Conservation (phyloP, 2,113 vertebrate genomes). For the Ictalurus punctatus region DNA sequence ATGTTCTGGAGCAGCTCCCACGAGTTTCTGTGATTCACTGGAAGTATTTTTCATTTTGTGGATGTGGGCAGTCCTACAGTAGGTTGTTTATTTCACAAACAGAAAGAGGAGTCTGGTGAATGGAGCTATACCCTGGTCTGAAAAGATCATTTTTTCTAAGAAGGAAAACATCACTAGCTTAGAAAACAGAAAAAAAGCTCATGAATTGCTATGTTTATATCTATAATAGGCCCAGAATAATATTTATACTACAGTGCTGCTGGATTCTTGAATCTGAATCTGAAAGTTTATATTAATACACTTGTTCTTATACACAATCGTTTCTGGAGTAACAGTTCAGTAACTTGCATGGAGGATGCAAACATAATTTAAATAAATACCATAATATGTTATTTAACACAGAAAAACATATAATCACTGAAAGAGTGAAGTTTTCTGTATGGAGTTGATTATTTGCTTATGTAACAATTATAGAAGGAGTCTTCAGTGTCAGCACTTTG, state of each 20-base stretch:
- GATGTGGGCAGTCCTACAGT: background rate
- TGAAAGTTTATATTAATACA: background rate
- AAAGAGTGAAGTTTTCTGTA: background rate
- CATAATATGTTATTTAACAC: background rate
- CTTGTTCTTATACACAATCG: background rate
- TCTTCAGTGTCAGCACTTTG: background rate
- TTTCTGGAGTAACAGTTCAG: background rate
- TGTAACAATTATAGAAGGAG: background rate
- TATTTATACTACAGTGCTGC: background rate
- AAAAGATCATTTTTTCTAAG: background rate
- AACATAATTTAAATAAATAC: background rate
- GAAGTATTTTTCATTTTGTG: conserved; percentile 5
- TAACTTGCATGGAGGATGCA: background rate
- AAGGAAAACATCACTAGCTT: background rate
- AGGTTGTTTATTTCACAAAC: background rate
- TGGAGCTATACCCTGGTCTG: background rate
- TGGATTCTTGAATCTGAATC: background rate
- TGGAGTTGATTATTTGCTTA: background rate
- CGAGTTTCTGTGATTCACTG: conserved; percentile 12
- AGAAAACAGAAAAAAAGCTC: background rate
- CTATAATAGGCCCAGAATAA: background rate
- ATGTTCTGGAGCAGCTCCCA: conserved; percentile 22
- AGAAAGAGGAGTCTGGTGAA: background rate
- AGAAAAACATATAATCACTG: background rate
- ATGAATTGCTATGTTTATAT: background rate